phyloP scores from a whole-genome alignment of 2,888 invertebrate species.

The Anthophora plumipes region DNA sequence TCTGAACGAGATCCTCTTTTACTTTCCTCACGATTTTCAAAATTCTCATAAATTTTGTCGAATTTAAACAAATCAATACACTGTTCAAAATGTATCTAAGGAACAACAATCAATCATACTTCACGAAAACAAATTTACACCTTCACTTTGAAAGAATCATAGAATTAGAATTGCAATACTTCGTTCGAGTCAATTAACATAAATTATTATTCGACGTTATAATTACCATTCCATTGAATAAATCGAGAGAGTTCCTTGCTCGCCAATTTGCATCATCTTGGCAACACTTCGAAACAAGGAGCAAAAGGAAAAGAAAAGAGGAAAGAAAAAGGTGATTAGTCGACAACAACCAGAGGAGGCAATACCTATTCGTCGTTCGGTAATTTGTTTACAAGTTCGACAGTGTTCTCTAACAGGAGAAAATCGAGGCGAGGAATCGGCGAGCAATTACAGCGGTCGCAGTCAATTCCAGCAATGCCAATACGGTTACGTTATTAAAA shows the following conservation, averaged over 20 bases:
- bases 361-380: too few relatives aligned
- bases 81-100: not conserved
- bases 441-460: not conserved
- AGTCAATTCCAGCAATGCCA: not conserved
- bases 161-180: not conserved
- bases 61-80: not conserved
- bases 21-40: too few relatives aligned
- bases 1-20: too few relatives aligned
- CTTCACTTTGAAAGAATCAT: not conserved
- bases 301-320: too few relatives aligned
- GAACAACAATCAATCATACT: not conserved
- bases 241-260: not conserved
- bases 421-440: not conserved
- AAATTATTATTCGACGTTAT: not conserved
- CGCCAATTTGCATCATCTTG: not conserved
- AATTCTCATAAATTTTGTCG: too few relatives aligned
- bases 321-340: not conserved
- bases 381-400: conserved; percentile 21
- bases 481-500: conserved; percentile 17
- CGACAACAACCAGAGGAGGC: not conserved
- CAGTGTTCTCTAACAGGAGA: not conserved
- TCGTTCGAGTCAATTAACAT: not conserved
- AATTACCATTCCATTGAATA: not conserved
- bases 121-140: not conserved
- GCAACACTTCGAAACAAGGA: not conserved